Evolutionary conservation across 2,113 vertebrate genomes (phyloP).

Genomic region (Gallinago media): DNA sequence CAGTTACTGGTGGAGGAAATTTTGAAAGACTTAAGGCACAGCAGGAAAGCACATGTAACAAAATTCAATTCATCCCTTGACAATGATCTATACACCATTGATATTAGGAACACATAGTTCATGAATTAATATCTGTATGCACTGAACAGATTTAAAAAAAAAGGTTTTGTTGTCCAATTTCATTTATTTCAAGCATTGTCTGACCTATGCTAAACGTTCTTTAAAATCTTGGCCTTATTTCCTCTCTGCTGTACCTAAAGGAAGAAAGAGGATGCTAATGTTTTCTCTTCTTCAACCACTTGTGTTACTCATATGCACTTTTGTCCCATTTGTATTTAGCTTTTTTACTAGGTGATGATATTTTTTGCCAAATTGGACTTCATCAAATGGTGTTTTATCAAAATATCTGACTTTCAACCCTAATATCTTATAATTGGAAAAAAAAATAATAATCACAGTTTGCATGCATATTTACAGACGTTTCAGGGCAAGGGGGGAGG

Average conservation of each 20-base stretch:
- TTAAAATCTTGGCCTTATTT: background rate
- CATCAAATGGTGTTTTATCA: background rate
- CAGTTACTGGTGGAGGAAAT: background rate
- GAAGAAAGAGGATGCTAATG: background rate
- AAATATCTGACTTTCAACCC: background rate
- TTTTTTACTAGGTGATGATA: background rate
- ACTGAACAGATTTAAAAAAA: background rate
- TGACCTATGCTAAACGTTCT: background rate
- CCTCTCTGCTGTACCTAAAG: background rate
- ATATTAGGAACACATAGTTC: background rate
- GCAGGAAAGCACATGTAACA: background rate
- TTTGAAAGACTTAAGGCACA: background rate
- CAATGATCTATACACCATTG: background rate
- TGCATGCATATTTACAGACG: background rate
- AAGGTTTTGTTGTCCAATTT: background rate
- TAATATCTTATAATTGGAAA: background rate
- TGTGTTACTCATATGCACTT: background rate
- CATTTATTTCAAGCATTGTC: background rate
- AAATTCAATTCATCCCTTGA: background rate
- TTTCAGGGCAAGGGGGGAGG: rapidly evolving
- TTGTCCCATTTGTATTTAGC: background rate
- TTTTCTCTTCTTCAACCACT: background rate
- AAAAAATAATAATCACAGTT: background rate
- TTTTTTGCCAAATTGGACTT: background rate
- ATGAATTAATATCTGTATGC: background rate